These are phyloP conservation scores for Gallinago solitaria DNA, from an alignment of 2,797 vertebrate genomes.

Conservation along the genomic window DNA sequence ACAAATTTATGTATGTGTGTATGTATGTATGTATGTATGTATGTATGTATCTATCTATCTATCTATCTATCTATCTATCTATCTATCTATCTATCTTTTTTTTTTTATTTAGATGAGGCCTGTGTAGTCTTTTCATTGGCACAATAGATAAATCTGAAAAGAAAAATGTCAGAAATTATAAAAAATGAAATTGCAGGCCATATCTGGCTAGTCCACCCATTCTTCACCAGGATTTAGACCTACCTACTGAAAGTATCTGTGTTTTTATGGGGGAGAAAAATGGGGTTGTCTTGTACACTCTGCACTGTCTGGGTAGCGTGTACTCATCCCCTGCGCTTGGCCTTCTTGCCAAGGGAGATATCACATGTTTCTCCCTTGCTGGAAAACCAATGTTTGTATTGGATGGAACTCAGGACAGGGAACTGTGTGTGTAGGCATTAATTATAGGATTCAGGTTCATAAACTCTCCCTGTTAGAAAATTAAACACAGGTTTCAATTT, in stretches of 20 bases:
- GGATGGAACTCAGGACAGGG: background rate
- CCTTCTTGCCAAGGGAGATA: background rate
- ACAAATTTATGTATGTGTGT: background rate
- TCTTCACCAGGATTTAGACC: background rate
- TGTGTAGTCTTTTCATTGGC: background rate
- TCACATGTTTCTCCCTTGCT: background rate
- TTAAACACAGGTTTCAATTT: slow-evolving; percentile 29
- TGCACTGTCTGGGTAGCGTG: background rate
- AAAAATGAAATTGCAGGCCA: background rate
- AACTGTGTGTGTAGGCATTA: slow-evolving; percentile 1
- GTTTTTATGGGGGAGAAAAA: background rate
- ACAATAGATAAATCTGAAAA: background rate
- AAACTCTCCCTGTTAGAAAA: slow-evolving; percentile 28
- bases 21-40: no score
- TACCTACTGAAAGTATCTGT: background rate
- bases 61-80: no score
- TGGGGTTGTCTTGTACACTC: background rate
- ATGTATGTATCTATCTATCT: no score
- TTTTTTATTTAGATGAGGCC: background rate
- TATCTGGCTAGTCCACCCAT: background rate
- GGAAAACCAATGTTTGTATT: slow-evolving; percentile 19
- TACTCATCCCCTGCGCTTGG: background rate
- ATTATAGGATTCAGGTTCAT: slow-evolving; percentile 34
- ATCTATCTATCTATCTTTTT: background rate
- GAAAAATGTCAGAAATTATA: background rate